phyloP scores from a whole-genome alignment of 2,888 invertebrate species.

The Drosophila affinis region DNA sequence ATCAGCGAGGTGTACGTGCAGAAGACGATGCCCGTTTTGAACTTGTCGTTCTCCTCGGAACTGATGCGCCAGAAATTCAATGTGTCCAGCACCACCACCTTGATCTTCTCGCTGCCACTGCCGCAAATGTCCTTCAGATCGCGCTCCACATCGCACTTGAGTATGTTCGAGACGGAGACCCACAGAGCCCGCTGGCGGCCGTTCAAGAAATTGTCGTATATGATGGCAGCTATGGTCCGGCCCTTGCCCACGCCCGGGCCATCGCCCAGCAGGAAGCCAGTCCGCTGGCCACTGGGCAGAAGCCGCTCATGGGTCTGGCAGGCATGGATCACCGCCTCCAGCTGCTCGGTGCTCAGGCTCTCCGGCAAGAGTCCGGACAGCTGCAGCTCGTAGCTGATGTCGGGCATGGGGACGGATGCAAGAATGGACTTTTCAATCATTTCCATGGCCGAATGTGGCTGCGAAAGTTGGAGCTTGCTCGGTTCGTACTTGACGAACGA shows the following conservation, averaged over 20 bases:
- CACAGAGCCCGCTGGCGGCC: slow-evolving; percentile 97
- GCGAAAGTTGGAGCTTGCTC: slow-evolving; percentile 94
- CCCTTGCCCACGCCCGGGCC: slow-evolving; percentile 99
- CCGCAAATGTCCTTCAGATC: slow-evolving; percentile 96
- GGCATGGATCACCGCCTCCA: slow-evolving; percentile 98
- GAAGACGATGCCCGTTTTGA: slow-evolving; percentile 97
- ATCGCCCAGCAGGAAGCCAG: slow-evolving; percentile 98
- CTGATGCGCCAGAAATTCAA: slow-evolving; percentile 98
- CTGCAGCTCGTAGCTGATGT: slow-evolving; percentile 93
- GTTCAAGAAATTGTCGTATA: slow-evolving; percentile 96
- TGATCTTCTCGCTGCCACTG: slow-evolving; percentile 86
- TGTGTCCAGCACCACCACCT: slow-evolving; percentile 95
- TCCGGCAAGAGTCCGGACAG: slow-evolving; percentile 93
- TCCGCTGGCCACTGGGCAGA: slow-evolving; percentile 93
- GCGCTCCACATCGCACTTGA: slow-evolving; percentile 98
- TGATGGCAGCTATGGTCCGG: slow-evolving; percentile 98
- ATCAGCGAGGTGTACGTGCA: slow-evolving; percentile 98
- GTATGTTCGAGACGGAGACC: slow-evolving; percentile 99
- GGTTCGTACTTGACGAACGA: slow-evolving; percentile 99
- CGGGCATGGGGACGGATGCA: slow-evolving; percentile 96
- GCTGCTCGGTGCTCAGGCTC: slow-evolving; percentile 94
- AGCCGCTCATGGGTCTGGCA: slow-evolving; percentile 97
- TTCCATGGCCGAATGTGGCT: slow-evolving; percentile 98
- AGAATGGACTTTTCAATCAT: slow-evolving; percentile 98
- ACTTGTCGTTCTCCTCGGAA: slow-evolving; percentile 94